Evolutionary conservation across 2,113 vertebrate species (phyloP).

Genomic region (Vicugna pacos): DNA sequence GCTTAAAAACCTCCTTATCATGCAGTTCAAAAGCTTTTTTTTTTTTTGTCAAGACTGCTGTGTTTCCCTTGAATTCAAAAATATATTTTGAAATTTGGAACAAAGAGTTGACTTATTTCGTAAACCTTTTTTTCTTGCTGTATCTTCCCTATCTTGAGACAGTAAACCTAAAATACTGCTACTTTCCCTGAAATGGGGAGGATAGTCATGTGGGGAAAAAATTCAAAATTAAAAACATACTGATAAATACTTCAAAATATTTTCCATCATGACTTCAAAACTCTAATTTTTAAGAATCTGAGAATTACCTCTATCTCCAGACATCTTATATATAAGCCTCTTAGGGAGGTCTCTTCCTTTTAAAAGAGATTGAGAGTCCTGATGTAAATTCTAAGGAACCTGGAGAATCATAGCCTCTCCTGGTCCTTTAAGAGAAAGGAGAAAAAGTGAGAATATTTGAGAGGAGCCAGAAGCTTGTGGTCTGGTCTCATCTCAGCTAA

Average conservation of each 20-base stretch:
- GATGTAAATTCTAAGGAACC: neutral
- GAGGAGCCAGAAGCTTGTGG: neutral
- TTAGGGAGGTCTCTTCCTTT: neutral
- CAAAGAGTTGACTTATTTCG: neutral
- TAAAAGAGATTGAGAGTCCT: neutral
- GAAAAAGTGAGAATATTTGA: neutral
- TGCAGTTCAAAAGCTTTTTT: neutral
- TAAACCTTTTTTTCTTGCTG: neutral
- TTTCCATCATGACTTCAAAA: neutral
- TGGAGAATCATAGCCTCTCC: neutral
- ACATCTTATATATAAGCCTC: neutral
- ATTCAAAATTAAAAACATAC: neutral
- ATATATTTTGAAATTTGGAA: neutral
- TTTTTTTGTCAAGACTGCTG: neutral
- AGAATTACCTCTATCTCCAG: neutral
- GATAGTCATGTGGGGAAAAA: neutral
- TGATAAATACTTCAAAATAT: conserved; percentile 3
- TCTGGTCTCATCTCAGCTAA: neutral
- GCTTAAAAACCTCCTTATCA: neutral
- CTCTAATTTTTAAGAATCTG: conserved; percentile 10
- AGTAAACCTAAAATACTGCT: neutral
- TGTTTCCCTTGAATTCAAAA: conserved; percentile 9
- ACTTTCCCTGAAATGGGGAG: neutral
- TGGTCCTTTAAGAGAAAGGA: neutral
- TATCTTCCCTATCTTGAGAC: neutral